These are phyloP conservation scores for Salminus brasiliensis DNA, from an alignment of 2,113 vertebrate species.

Conservation along the genomic window DNA sequence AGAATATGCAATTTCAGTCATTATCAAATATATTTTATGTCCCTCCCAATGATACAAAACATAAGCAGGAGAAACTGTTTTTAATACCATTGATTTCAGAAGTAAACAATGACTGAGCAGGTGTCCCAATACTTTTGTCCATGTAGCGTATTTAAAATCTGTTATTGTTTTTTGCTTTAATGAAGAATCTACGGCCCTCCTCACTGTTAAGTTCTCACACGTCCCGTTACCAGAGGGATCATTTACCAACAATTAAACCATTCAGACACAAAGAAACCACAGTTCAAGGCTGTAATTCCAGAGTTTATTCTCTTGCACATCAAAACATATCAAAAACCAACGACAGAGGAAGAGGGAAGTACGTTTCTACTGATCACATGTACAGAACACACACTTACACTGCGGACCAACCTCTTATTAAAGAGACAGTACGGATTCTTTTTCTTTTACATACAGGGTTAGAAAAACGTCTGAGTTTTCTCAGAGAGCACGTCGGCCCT, in stretches of 20 bases:
- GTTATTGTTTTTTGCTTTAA: too few species aligned
- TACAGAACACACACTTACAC: conserved; percentile 4
- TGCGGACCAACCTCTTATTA: conserved; percentile 7
- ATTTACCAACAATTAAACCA: not conserved
- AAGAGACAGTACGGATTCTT: not conserved
- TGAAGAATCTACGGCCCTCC: too few species aligned
- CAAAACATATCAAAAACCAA: conserved; percentile 79
- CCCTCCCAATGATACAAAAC: too few species aligned
- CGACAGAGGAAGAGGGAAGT: conserved; percentile 57
- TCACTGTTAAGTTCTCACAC: not conserved
- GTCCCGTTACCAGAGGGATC: not conserved
- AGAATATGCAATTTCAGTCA: too few species aligned
- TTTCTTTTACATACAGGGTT: not conserved
- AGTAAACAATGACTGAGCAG: too few species aligned
- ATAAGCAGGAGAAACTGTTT: too few species aligned
- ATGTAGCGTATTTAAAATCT: too few species aligned
- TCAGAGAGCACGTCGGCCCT: too few species aligned
- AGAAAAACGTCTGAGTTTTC: too few species aligned
- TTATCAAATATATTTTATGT: too few species aligned
- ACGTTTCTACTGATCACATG: conserved; percentile 20
- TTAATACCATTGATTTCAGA: too few species aligned
- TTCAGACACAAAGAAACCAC: not conserved
- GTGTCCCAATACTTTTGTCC: too few species aligned
- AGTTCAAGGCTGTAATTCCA: conserved; percentile 45
- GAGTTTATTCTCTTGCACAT: conserved; percentile 76